A percentile compares a stretch with the other conserved stretches of the same genome.
phyloP scores from a whole-genome alignment of 1,140 invertebrate genomes.

The Triops longicaudatus region DNA sequence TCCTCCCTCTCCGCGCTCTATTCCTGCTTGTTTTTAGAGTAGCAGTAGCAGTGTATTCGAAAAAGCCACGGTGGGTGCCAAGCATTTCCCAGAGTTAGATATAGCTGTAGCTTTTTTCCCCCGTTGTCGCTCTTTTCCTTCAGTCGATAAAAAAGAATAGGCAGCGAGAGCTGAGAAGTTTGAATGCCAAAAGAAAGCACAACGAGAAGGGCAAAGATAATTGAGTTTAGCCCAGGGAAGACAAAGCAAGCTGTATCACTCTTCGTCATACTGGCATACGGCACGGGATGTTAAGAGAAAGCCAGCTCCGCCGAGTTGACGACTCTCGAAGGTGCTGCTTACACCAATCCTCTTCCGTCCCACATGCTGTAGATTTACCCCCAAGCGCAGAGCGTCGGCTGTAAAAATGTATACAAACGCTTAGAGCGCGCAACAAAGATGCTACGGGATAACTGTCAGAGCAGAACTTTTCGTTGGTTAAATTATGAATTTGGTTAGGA shows the following conservation, averaged over 20 bases:
- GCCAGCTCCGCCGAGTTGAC: neutral
- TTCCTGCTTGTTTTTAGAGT: too few species aligned
- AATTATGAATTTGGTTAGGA: neutral
- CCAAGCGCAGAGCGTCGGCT: too few species aligned
- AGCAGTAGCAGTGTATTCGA: neutral
- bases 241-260: conserved; percentile 7
- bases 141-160: neutral
- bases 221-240: neutral
- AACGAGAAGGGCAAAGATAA: neutral
- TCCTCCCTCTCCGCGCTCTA: neutral
- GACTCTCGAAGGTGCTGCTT: neutral
- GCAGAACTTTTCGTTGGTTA: neutral
- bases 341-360: neutral
- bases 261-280: neutral
- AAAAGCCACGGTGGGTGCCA: neutral
- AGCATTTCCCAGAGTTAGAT: neutral
- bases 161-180: neutral
- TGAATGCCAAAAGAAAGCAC: neutral
- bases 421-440: neutral
- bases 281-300: neutral
- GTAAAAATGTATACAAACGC: neutral
- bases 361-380: neutral
- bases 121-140: neutral
- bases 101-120: neutral
- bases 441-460: neutral